Conservation (phyloP, 1,140 invertebrate genomes). For the Trachelipus rathkii region DNA sequence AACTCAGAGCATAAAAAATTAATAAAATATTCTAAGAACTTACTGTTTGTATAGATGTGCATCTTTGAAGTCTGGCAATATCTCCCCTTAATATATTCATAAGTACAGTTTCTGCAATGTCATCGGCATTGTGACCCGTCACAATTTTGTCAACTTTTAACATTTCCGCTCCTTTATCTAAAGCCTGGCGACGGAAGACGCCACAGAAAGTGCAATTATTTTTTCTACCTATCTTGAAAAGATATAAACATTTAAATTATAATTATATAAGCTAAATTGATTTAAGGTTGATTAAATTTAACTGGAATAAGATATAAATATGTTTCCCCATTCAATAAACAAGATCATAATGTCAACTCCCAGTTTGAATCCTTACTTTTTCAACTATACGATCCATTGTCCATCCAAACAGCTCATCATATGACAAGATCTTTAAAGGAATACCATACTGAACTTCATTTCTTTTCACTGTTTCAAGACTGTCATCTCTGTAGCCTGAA, state of each 20-base stretch:
- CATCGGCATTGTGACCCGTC: slow-evolving; percentile 99
- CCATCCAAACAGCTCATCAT: slow-evolving; percentile 98
- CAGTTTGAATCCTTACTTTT: slow-evolving; percentile 53
- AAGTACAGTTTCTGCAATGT: slow-evolving; percentile 96
- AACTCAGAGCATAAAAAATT: no score
- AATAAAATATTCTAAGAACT: background rate
- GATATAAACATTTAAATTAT: no score
- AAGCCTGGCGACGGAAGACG: slow-evolving; percentile 90
- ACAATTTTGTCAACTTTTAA: slow-evolving; percentile 88
- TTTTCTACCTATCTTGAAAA: slow-evolving; percentile 77
- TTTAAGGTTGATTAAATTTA: background rate
- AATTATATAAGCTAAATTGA: background rate
- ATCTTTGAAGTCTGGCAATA: slow-evolving; percentile 84
- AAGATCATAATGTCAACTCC: no score
- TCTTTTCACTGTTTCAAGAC: slow-evolving; percentile 91
- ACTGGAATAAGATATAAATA: background rate
- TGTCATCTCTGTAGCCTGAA: slow-evolving; percentile 91
- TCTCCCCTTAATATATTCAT: slow-evolving; percentile 98
- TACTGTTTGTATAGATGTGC: slow-evolving; percentile 59
- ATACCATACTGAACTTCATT: slow-evolving; percentile 91
- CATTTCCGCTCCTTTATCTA: slow-evolving; percentile 86
- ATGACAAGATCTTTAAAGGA: slow-evolving; percentile 92
- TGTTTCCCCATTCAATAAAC: background rate
- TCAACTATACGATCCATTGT: slow-evolving; percentile 99
- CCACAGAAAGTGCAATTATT: slow-evolving; percentile 99